A percentile compares a stretch with the other conserved stretches of the same genome.
These are phyloP conservation scores for Motacilla alba DNA, from an alignment of 2,113 vertebrate genomes.

Conservation along the genomic window DNA sequence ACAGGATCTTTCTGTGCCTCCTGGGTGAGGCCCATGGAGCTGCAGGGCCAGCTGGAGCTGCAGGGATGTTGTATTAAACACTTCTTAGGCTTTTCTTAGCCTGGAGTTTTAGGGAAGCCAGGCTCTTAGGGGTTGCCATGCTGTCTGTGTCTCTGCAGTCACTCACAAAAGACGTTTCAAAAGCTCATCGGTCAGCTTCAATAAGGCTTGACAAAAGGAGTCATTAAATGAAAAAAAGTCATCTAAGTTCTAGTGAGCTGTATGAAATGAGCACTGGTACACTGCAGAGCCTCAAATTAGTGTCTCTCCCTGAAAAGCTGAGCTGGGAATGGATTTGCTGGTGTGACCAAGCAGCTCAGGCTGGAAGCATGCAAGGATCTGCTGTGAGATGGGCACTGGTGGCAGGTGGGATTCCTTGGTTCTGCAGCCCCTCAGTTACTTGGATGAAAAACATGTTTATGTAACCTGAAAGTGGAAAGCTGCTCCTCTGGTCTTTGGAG, in stretches of 20 bases:
- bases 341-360: not conserved
- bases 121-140: not conserved
- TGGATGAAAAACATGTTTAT: not conserved
- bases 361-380: not conserved
- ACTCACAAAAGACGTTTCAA: not conserved
- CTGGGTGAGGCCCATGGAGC: not conserved
- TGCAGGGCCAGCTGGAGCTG: not conserved
- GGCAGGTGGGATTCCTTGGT: not conserved
- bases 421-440: not conserved
- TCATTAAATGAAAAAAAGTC: not conserved
- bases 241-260: not conserved
- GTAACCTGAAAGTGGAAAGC: not conserved
- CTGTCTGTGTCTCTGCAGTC: not conserved
- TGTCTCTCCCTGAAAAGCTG: not conserved
- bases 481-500: not conserved
- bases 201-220: not conserved
- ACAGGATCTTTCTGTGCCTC: not conserved
- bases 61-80: not conserved
- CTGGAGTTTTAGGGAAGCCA: not conserved
- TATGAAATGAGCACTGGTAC: not conserved
- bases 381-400: not conserved
- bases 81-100: not conserved
- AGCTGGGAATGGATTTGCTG: not conserved
- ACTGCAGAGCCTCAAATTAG: not conserved
- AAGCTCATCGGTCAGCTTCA: not conserved